Evolutionary conservation across 2,888 invertebrate genomes (phyloP).

Genomic region (Drosophila bunnanda): DNA sequence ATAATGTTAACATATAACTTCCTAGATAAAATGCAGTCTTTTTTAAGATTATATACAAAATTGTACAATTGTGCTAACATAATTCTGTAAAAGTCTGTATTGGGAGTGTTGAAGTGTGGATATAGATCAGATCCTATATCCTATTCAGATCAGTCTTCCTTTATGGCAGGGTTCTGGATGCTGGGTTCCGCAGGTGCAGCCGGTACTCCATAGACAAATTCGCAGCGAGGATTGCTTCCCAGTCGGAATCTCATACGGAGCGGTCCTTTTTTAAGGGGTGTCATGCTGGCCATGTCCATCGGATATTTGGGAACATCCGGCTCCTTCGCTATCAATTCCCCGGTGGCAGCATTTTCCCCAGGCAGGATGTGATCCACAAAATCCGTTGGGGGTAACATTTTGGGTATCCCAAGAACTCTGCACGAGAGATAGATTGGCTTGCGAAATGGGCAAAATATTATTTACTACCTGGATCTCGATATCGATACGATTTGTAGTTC

Average conservation of each 20-base stretch:
- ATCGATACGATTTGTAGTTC: not conserved
- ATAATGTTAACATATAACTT: not conserved
- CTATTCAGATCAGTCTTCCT: not conserved
- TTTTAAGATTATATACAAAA: not conserved
- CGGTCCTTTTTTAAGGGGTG: not conserved
- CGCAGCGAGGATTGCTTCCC: not conserved
- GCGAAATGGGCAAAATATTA: not conserved
- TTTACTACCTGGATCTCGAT: not conserved
- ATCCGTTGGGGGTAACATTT: constrained; percentile 4
- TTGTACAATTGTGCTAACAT: not conserved
- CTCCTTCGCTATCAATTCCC: not conserved
- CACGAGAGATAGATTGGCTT: too few species aligned
- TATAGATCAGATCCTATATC: not conserved
- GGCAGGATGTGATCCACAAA: too few species aligned
- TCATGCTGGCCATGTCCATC: not conserved
- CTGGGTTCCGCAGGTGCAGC: too few species aligned
- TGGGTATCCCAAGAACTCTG: not conserved
- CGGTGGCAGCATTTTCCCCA: not conserved
- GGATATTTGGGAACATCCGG: not conserved
- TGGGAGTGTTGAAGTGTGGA: not conserved
- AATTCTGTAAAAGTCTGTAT: not conserved
- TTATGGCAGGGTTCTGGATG: not conserved
- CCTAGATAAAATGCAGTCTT: not conserved
- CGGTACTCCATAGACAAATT: constrained; percentile 2
- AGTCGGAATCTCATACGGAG: not conserved